phyloP scores from a whole-genome alignment of 2,113 vertebrate genomes.

The Bubo scandiacus region DNA sequence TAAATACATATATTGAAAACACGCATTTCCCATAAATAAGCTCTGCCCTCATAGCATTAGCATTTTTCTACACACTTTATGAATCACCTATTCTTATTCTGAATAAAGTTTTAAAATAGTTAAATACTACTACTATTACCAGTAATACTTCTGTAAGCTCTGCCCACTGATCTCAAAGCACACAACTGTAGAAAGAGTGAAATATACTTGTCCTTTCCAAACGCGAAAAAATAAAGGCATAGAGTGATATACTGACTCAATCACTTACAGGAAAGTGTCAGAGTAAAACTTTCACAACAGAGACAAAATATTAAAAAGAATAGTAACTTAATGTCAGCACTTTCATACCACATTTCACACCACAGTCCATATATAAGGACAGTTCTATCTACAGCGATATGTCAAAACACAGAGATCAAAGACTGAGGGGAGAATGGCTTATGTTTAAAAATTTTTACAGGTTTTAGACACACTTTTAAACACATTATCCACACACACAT shows the following conservation, averaged over 20 bases:
- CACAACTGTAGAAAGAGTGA: neutral
- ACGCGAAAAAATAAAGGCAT: neutral
- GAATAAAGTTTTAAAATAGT: neutral
- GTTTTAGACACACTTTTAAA: neutral
- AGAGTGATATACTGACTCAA: neutral
- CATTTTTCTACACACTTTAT: neutral
- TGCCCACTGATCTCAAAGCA: neutral
- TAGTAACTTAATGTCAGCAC: neutral
- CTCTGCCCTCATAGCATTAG: neutral
- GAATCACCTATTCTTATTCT: neutral
- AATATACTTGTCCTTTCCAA: neutral
- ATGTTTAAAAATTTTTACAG: neutral
- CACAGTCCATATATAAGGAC: neutral
- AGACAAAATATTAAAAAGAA: conserved; percentile 3
- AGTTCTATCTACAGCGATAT: neutral
- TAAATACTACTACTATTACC: neutral
- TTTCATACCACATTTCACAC: neutral
- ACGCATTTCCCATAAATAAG: neutral
- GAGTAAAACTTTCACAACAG: neutral
- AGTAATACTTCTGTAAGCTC: neutral
- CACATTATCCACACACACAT: neutral
- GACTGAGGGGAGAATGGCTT: neutral
- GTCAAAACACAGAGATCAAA: conserved; percentile 18
- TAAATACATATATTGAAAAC: neutral
- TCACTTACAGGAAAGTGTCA: neutral